Conservation (phyloP, 2,888 invertebrate genomes). For the Entomobrya multifasciata region DNA sequence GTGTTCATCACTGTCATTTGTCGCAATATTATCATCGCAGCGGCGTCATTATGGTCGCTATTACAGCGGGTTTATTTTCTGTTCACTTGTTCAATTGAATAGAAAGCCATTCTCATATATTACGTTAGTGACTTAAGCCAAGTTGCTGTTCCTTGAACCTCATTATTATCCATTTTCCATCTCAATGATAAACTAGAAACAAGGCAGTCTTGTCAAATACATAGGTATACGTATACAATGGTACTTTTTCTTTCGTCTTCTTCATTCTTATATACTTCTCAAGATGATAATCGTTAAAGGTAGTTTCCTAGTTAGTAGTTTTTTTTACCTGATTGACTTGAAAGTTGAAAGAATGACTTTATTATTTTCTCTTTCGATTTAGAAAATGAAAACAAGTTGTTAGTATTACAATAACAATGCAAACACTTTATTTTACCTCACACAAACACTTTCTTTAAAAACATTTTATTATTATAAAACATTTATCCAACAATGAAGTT, state of each 20-base stretch:
- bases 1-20: constrained; percentile 2
- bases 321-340: constrained; percentile 52
- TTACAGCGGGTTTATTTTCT: no score
- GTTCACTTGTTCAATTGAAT: constrained; percentile 6
- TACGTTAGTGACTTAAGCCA: no score
- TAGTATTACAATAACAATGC: constrained; percentile 28
- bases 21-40: no score
- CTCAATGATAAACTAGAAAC: constrained; percentile 8
- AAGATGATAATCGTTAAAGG: no score
- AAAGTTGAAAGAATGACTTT: constrained; percentile 61
- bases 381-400: no score
- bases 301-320: no score
- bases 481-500: constrained; percentile 13
- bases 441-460: neutral
- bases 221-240: constrained; percentile 1
- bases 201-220: neutral
- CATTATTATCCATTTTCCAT: constrained; percentile 68
- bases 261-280: no score
- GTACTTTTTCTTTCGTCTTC: constrained; percentile 18
- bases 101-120: constrained; percentile 68
- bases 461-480: neutral
- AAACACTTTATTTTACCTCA: no score
- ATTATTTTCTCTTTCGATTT: constrained; percentile 48
- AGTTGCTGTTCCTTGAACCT: no score
- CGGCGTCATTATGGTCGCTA: no score